phyloP scores from a whole-genome alignment of 2,797 vertebrate genomes.

The Falco novaeseelandiae region DNA sequence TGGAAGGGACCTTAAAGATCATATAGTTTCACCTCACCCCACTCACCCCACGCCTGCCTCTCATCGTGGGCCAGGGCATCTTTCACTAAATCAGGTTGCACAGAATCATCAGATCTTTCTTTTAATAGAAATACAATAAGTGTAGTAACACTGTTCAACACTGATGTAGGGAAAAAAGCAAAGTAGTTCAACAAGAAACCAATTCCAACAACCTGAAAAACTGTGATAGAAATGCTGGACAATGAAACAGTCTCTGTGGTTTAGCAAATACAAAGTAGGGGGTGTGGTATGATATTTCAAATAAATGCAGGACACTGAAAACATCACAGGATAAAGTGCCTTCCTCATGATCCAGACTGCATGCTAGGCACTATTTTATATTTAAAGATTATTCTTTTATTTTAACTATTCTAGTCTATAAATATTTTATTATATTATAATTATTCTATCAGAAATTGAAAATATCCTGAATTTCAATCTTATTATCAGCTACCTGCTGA shows the following conservation, averaged over 20 bases:
- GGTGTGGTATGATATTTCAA: not conserved
- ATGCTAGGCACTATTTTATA: constrained; percentile 3
- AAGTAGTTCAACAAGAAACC: not conserved
- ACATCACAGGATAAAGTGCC: not conserved
- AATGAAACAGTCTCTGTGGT: not conserved
- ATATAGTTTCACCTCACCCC: not conserved
- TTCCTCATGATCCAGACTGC: not conserved
- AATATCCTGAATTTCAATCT: constrained; percentile 44
- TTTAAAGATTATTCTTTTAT: not conserved
- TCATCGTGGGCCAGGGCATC: not conserved
- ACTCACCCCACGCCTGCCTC: no score
- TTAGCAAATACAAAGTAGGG: not conserved
- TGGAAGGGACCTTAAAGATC: not conserved
- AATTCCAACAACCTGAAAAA: not conserved
- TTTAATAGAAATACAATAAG: not conserved
- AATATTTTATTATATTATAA: no score
- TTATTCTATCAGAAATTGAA: no score
- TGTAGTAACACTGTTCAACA: not conserved
- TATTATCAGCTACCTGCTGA: constrained; percentile 52
- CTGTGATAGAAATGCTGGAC: not conserved
- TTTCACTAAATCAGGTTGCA: not conserved
- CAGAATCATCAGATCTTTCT: not conserved
- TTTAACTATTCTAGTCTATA: no score
- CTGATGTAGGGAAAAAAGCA: not conserved
- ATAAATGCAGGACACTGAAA: not conserved